Conservation (phyloP, 2,113 vertebrate genomes). For the Prochilodus magdalenae region DNA sequence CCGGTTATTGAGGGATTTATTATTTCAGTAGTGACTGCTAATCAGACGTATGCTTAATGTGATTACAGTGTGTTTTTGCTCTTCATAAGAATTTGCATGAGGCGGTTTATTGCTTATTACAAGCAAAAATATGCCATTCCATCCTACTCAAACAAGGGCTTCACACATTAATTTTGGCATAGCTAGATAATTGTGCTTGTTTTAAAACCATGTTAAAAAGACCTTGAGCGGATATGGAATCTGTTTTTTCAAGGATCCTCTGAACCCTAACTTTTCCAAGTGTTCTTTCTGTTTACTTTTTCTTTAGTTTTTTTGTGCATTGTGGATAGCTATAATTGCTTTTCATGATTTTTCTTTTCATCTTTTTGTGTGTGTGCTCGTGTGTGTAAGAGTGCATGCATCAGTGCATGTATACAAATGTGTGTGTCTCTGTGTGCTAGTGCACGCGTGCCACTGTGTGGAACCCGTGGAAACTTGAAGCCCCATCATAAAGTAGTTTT, state of each 20-base stretch:
- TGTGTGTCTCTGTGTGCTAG: constrained; percentile 3
- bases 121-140: not conserved
- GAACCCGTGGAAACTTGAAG: constrained; percentile 60
- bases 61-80: not conserved
- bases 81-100: not conserved
- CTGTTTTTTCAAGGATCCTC: not conserved
- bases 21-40: not conserved
- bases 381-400: constrained; percentile 7
- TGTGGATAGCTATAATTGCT: not conserved
- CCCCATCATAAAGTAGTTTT: constrained; percentile 57
- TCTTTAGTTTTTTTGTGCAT: not conserved
- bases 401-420: not conserved
- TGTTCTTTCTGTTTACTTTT: not conserved
- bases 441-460: constrained; percentile 19
- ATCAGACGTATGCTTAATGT: not conserved
- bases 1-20: not conserved
- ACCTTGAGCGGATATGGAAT: not conserved
- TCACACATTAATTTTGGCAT: not conserved
- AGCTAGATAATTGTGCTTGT: not conserved
- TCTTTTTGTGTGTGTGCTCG: not conserved
- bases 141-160: too few species aligned
- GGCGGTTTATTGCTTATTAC: not conserved
- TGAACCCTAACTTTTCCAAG: not conserved
- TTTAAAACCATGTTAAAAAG: not conserved
- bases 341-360: constrained; percentile 1